phyloP scores from a whole-genome alignment of 2,113 vertebrate species.

The Cavia aperea region DNA sequence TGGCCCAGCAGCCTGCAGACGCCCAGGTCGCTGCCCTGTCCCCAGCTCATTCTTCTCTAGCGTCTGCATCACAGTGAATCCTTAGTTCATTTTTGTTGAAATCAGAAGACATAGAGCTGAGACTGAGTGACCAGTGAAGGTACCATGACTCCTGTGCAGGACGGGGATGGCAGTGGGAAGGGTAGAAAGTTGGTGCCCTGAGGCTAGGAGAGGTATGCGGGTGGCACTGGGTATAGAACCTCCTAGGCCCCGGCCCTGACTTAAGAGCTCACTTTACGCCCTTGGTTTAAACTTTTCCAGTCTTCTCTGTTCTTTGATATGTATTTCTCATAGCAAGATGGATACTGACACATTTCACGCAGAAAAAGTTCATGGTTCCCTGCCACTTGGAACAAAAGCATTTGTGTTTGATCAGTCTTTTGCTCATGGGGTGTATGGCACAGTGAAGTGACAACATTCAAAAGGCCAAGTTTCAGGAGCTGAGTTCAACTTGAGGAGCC shows the following conservation, averaged over 20 bases:
- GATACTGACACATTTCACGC: not conserved
- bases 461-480: slow-evolving; percentile 37
- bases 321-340: not conserved
- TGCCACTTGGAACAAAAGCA: not conserved
- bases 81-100: not conserved
- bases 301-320: not conserved
- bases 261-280: not conserved
- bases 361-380: not conserved
- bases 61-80: not conserved
- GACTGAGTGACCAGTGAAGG: not conserved
- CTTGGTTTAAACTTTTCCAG: not conserved
- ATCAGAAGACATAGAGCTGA: not conserved
- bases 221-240: not conserved
- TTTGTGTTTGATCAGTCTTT: not conserved
- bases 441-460: not conserved
- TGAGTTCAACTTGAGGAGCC: slow-evolving; percentile 42
- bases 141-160: not conserved
- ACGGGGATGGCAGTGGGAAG: not conserved
- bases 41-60: not conserved
- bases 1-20: not conserved
- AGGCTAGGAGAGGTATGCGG: too few relatives aligned
- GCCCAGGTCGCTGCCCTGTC: not conserved
- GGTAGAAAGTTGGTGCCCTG: not conserved
- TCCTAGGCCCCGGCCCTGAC: not conserved
- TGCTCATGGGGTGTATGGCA: not conserved